Percentiles rank a stretch among this genome's conserved stretches.
Conservation (phyloP, 2,797 vertebrate species). For the Microtus californicus region DNA sequence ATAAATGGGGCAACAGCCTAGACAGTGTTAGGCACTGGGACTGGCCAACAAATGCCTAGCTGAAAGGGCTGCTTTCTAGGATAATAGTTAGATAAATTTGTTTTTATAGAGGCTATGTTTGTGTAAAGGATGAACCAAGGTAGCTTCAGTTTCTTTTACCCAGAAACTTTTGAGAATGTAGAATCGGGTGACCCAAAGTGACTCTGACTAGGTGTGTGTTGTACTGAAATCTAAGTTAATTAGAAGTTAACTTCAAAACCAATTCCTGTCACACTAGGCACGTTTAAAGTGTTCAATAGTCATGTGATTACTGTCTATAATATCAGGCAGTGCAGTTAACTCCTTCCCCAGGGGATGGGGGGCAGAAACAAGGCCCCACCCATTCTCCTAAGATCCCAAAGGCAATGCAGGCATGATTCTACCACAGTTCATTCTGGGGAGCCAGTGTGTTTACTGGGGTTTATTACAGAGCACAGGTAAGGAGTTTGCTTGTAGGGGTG, state of each 20-base stretch:
- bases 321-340: neutral
- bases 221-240: conserved; percentile 7
- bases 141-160: neutral
- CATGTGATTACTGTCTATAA: neutral
- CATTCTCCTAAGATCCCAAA: neutral
- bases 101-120: neutral
- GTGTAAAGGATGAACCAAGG: neutral
- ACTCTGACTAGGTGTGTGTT: neutral
- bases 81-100: neutral
- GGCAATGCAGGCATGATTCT: neutral
- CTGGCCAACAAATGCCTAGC: neutral
- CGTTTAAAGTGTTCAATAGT: neutral
- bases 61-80: neutral
- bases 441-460: neutral
- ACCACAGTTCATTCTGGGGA: neutral
- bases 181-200: no score
- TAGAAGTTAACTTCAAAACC: neutral
- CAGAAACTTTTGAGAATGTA: neutral
- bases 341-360: no score
- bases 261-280: neutral
- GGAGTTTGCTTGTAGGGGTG: neutral
- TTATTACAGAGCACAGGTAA: neutral
- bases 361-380: neutral
- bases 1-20: neutral
- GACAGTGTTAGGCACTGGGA: neutral